Conservation (phyloP, 1,140 invertebrate species). For the Drepana arcuata region DNA sequence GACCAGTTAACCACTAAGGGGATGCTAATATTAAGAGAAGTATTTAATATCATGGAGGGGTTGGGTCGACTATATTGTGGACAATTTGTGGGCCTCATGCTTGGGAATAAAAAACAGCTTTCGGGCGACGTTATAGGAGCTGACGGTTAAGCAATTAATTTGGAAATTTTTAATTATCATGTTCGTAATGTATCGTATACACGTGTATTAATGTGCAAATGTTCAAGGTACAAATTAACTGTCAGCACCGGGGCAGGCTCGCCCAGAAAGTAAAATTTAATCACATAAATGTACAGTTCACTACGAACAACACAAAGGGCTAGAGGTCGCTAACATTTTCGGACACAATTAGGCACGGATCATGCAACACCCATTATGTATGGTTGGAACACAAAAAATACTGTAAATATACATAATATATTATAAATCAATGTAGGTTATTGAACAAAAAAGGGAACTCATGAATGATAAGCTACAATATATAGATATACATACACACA, state of each 20-base stretch:
- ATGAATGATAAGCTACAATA: conserved; percentile 49
- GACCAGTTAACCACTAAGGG: conserved; percentile 39
- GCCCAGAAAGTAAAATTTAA: conserved; percentile 31
- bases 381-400: conserved; percentile 36
- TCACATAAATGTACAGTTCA: conserved; percentile 53
- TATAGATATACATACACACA: conserved; percentile 58
- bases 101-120: conserved; percentile 45
- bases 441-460: conserved; percentile 29
- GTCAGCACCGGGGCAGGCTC: conserved; percentile 45
- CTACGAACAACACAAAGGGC: conserved; percentile 68
- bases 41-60: conserved; percentile 27
- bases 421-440: conserved; percentile 24
- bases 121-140: conserved; percentile 31
- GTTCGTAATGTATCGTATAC: no score
- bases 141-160: conserved; percentile 68
- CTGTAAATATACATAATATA: conserved; percentile 29
- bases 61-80: conserved; percentile 33
- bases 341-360: conserved; percentile 64
- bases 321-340: conserved; percentile 61
- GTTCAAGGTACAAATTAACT: conserved; percentile 55
- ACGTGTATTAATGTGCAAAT: no score
- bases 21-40: conserved; percentile 31
- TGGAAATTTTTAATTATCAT: no score
- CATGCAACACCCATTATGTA: conserved; percentile 65
- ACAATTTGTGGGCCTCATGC: conserved; percentile 55